Base-by-base conservation (phyloP, 2,888 invertebrate genomes). In the Masnerella sp. region DNA sequence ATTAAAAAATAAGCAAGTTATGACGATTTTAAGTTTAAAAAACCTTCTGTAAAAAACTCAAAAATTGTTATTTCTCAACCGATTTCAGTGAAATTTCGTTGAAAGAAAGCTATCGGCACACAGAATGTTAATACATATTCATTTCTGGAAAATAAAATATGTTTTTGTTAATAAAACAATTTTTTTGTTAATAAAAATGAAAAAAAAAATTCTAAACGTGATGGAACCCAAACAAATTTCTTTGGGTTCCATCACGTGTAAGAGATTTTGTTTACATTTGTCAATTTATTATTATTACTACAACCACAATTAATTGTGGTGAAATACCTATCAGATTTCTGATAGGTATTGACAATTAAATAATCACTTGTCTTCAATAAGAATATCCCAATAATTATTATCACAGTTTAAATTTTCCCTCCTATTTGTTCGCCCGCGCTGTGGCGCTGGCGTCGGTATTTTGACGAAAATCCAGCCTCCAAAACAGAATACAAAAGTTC, bases 231-330 rank as follows among this genome's bases (percentile, higher is more conserved):
- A n/a, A n/a, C n/a, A n/a, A n/a, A n/a, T n/a, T n/a, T n/a, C n/a
- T 18, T 43, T 43, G 43, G n/a, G 18, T 43, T 43, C 7, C 11
- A 40, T 34, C 38, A 40, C 14, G 2, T 15, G 14, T 40, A 40
- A 40, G 5, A 40, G 4, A 43, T 43, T 43, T 43, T 43, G 43
- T 43, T 43, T 43, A 22, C n/a, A 43, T 22, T 40, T 2, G 14
- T 17, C 8, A n/a, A n/a, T n/a, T n/a, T n/a, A n/a, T n/a, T n/a
- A n/a, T n/a, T n/a, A n/a, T n/a, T n/a, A n/a, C n/a, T n/a, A n/a
- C n/a, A n/a, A 43, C 22, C 43, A 43, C n/a, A 43, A 43, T 22
- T 43, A 22, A 7, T 43, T 43, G n/a, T n/a, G n/a, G n/a, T n/a
- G n/a, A n/a, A n/a, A n/a, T n/a, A n/a, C n/a, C n/a, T n/a, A n/a